phyloP scores from a whole-genome alignment of 1,140 invertebrate genomes.

The Nylanderia fulva region DNA sequence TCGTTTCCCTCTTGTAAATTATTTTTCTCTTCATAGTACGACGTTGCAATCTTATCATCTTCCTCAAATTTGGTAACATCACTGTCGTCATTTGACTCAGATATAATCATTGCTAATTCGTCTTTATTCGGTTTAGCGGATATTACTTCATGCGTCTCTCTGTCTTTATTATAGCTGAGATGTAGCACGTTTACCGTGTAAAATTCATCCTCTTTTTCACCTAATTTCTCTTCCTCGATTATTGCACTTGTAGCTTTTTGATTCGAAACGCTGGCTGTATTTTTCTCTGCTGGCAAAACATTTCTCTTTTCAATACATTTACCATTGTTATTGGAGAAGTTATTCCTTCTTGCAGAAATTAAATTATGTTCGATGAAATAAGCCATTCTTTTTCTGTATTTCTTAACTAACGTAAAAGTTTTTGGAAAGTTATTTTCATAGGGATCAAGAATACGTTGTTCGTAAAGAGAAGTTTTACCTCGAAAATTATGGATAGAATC shows the following conservation, averaged over 20 bases:
- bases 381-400: neutral
- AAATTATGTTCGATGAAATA: neutral
- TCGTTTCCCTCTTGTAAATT: neutral
- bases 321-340: neutral
- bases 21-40: neutral
- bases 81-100: conserved; percentile 14
- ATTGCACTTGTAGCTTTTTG: neutral
- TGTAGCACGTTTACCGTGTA: conserved; percentile 67
- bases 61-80: neutral
- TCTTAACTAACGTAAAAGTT: neutral
- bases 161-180: conserved; percentile 65
- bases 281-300: neutral
- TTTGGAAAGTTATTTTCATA: neutral
- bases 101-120: conserved; percentile 13
- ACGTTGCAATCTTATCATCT: neutral
- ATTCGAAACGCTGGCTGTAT: neutral
- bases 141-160: conserved; percentile 63
- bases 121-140: conserved; percentile 4
- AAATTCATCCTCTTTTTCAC: neutral
- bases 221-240: neutral
- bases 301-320: conserved; percentile 3
- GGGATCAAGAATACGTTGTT: neutral
- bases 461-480: neutral
- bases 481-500: neutral
- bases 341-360: neutral